Conservation (phyloP, 23 tunicate genomes). For the Aplidium turbinatum region DNA sequence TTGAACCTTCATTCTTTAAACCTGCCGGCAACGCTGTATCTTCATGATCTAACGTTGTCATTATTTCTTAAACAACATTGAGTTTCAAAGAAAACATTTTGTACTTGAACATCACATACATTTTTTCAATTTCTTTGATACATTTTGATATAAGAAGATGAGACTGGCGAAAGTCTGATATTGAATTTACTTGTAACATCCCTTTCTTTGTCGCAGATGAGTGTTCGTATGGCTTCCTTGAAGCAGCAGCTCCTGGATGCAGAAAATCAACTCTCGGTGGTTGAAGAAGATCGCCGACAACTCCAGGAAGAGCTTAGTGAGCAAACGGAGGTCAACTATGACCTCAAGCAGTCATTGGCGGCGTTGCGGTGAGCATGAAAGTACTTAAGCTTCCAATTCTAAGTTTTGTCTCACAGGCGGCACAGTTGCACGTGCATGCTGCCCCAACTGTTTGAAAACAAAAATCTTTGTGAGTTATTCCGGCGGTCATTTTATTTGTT, state of each 20-base stretch:
- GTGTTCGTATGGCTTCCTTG: conserved; percentile 29
- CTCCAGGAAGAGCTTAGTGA: conserved; percentile 56
- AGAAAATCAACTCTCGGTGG: conserved; percentile 31
- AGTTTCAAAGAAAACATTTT: no score
- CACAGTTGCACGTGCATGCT: not conserved
- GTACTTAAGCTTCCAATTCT: not conserved
- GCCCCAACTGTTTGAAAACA: not conserved
- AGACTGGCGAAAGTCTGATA: not conserved
- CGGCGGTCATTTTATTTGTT: not conserved
- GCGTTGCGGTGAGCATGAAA: conserved; percentile 15
- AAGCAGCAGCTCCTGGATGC: conserved; percentile 60
- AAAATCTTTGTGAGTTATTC: not conserved
- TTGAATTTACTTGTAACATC: not conserved
- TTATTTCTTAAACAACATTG: no score
- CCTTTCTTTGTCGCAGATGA: conserved; percentile 15
- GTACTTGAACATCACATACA: no score
- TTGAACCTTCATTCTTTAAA: no score
- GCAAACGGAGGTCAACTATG: conserved; percentile 62
- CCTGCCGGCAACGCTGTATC: no score
- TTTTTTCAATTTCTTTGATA: no score
- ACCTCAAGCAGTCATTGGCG: conserved; percentile 58
- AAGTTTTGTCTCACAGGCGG: no score
- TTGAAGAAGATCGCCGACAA: conserved; percentile 46
- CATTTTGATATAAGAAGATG: no score
- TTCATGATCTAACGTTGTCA: no score